Evolutionary conservation across 2,888 invertebrate species (phyloP).

Genomic region (Julus scandinavius): DNA sequence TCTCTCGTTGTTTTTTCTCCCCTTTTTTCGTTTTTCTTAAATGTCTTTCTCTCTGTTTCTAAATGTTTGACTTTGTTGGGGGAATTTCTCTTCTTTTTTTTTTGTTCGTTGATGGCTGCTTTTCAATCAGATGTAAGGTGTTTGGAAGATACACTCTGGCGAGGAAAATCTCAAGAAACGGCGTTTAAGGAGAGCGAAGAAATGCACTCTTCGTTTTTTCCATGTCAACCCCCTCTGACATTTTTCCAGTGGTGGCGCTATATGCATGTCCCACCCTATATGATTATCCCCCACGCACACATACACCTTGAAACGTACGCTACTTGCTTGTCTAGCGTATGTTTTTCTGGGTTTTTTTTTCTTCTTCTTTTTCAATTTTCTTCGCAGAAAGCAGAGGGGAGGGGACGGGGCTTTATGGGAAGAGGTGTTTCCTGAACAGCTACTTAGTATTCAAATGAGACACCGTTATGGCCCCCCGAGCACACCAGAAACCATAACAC

Average conservation of each 20-base stretch:
- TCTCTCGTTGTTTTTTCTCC: background rate
- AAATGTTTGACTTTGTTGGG: constrained; percentile 49
- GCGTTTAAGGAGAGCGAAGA: constrained; percentile 44
- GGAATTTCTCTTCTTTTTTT: constrained; percentile 34
- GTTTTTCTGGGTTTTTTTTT: background rate
- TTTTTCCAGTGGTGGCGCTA: constrained; percentile 39
- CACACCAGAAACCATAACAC: constrained; percentile 51
- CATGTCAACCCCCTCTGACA: constrained; percentile 4
- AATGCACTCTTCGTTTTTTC: constrained; percentile 29
- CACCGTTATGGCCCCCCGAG: constrained; percentile 51
- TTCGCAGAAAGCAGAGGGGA: constrained; percentile 34
- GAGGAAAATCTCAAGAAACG: constrained; percentile 45
- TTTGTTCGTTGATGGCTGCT: constrained; percentile 47
- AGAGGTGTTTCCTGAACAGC: constrained; percentile 51
- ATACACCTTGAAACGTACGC: background rate
- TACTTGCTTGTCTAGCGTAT: background rate
- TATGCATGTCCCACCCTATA: background rate
- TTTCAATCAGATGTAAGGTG: constrained; percentile 50
- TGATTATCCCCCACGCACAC: background rate
- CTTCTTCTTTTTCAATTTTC: constrained; percentile 5
- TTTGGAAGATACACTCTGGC: constrained; percentile 43
- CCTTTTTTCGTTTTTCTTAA: constrained; percentile 27
- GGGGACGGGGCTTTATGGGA: constrained; percentile 45
- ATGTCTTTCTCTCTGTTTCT: constrained; percentile 46
- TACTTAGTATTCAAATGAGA: constrained; percentile 51